Evolutionary conservation across 1,140 invertebrate species (phyloP).

Genomic region (Yoshiicerus persimilis): DNA sequence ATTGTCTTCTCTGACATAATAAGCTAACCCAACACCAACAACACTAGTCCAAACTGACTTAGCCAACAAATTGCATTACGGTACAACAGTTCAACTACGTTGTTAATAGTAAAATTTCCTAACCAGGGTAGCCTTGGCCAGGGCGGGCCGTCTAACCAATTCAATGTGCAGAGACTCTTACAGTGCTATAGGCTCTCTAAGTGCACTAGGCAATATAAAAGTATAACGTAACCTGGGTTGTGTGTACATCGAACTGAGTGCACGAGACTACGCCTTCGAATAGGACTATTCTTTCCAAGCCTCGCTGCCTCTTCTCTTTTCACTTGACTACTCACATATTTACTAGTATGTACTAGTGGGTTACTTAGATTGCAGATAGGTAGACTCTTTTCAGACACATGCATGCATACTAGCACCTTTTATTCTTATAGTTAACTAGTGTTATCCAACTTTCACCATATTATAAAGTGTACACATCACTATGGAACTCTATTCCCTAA

Average conservation of each 20-base stretch:
- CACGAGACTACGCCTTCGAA: background rate
- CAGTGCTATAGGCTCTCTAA: background rate
- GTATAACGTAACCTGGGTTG: background rate
- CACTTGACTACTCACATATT: background rate
- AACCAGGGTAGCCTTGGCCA: background rate
- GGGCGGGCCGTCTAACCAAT: no score
- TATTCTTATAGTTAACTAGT: background rate
- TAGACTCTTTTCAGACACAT: background rate
- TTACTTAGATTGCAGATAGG: background rate
- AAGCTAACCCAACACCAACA: background rate
- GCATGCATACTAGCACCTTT: background rate
- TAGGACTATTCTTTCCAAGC: background rate
- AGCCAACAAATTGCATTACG: background rate
- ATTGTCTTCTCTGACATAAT: background rate
- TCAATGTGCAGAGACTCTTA: background rate
- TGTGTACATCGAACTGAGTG: background rate
- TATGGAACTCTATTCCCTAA: no score
- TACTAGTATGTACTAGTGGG: background rate
- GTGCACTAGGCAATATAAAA: background rate
- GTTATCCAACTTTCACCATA: background rate
- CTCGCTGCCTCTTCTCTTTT: background rate
- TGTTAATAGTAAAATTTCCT: background rate
- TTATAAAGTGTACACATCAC: no score
- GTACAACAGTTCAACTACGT: background rate
- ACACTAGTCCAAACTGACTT: background rate